phyloP scores from a whole-genome alignment of 2,888 invertebrate species.

The Parasteatoda lunata region DNA sequence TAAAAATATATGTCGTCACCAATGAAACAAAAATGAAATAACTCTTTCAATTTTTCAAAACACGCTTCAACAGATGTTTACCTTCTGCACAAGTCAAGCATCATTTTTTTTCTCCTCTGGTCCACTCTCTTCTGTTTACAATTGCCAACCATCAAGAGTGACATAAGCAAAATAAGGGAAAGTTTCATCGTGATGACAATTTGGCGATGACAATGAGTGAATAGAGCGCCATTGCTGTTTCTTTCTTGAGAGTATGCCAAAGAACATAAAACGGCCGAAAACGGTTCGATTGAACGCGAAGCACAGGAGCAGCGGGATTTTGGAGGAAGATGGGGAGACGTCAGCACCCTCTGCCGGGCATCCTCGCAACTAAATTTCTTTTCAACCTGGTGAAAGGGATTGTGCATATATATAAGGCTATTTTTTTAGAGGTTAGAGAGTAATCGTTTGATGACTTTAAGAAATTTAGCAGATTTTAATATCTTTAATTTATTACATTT shows the following conservation, averaged over 20 bases:
- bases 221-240: slow-evolving; percentile 46
- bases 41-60: too few relatives aligned
- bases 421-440: too few relatives aligned
- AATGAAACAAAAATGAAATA: not conserved
- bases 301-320: slow-evolving; percentile 24
- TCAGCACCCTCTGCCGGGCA: slow-evolving; percentile 40
- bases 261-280: slow-evolving; percentile 8
- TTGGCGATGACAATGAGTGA: not conserved
- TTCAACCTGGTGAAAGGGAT: not conserved
- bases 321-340: slow-evolving; percentile 38
- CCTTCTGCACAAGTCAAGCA: too few relatives aligned
- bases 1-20: not conserved
- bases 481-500: too few relatives aligned
- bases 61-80: too few relatives aligned
- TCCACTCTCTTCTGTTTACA: too few relatives aligned
- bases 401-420: too few relatives aligned
- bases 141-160: too few relatives aligned
- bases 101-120: too few relatives aligned
- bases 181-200: not conserved
- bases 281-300: slow-evolving; percentile 32
- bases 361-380: not conserved
- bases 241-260: slow-evolving; percentile 39
- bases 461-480: too few relatives aligned
- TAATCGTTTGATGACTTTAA: too few relatives aligned
- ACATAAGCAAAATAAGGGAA: not conserved